Evolutionary conservation across 2,888 invertebrate species (phyloP), one percentile per base, ranked within the genome.

Genomic region (Acleris cristana): DNA sequence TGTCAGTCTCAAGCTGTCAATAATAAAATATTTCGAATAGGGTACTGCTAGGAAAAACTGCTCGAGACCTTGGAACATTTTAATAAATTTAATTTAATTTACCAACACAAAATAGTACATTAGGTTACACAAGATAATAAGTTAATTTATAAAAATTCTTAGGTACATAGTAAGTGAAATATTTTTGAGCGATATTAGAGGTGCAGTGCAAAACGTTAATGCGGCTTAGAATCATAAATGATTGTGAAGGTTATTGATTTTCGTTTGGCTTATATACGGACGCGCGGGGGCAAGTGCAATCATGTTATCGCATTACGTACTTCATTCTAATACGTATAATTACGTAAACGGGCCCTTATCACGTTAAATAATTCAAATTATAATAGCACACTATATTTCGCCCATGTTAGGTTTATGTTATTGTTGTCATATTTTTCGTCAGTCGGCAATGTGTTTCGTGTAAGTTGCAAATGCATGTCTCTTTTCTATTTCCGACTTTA

Each of bases 241-340:
- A 30, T 56, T 61, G 23, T 61, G 51, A 51, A 61, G 61, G 51
- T 19, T 26, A 56, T 10, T 12, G 21, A 51, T 30, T 56, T 16
- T 21, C 55, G 52, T 52, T 49, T 44, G 40, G 56, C 52, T 66
- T 66, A 61, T 66, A 61, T 65, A 66, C 51, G 4, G 23, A 26
- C 44, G 56, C 52, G 59, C 44, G 14, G 60, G 56, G 51, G 61
- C 56, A 19, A 54, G 19, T 14, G 40, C 53, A 49, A 48, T 48
- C 34, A 53, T 49, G 23, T 61, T 60, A 60, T 60, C 51, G 30
- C 51, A 45, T 23, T 55, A 60, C 21, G 44, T 61, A 40, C 51
- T 45, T 26, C 44, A 5, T 52, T 49, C 51, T 26, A 44, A 61
- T 56, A 56, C 10, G 10, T 34, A 10, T 34, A 34, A 34, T 34